Evolutionary conservation across 35 echinoderm and acorn worm genomes (phyloP), one percentile per base, ranked within the genome.

Genomic region (Acanthaster planci): DNA sequence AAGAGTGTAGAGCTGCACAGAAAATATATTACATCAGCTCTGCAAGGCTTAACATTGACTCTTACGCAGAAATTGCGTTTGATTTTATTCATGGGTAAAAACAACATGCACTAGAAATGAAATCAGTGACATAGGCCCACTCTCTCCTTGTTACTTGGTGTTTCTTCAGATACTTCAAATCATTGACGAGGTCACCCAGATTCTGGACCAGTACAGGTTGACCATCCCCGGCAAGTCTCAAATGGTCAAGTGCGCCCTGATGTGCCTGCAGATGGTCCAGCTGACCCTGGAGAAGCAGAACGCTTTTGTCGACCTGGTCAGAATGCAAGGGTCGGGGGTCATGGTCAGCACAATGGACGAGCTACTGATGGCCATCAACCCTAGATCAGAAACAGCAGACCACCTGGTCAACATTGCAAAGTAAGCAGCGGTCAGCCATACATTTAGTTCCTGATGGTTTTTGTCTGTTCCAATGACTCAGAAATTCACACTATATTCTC

Each of bases 331-430:
- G 30, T 93, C 94, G 4, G 77, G 91, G 64, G 76, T 89, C 77
- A 82, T 98, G 77, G 92, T 92, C 7, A 93, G 84, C n/a, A 88
- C 91, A 4, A 85, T 98, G 85, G 92, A 94, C 64, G 86, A 93
- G 55, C 68, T 98, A 7, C 67, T 98, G 38, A 93, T 98, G 95
- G 88, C 86, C 0, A 98, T 98, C 72, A 98, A 93, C 53, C 91
- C 92, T 21, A 77, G 89, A 7, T 85, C 96, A 0, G 89, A 89
- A 39, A 88, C 85, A 31, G 92, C 96, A 32, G 96, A 99, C 52
- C 96, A 99, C 55, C 79, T 99, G 21, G 89, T 93, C 23, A 85
- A 94, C 52, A 84, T 99, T 77, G 85, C 92, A 72, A 93, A 94
- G 96, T 99, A 76, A 82, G 90, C 4, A 4, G 12, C 12, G 42